Evolutionary conservation across 2,113 vertebrate genomes (phyloP).

Genomic region (Illadopsis cleaveri): DNA sequence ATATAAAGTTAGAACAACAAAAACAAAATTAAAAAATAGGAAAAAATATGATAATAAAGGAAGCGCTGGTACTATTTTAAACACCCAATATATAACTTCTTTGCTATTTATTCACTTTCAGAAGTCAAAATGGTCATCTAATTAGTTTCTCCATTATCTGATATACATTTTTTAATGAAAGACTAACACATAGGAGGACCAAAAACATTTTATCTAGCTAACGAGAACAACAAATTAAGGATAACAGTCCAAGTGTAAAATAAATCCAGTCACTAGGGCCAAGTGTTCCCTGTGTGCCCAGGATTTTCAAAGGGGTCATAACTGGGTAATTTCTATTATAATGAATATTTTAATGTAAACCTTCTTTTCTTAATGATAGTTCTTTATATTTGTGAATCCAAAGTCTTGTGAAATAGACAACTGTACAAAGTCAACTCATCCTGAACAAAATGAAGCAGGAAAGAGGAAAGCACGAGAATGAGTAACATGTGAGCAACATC

Average conservation of each 20-base stretch:
- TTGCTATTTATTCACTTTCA: not conserved
- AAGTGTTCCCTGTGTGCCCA: not conserved
- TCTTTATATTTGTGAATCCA: not conserved
- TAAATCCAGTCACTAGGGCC: not conserved
- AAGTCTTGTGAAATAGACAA: not conserved
- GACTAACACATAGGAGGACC: not conserved
- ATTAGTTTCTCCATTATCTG: not conserved
- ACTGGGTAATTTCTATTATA: not conserved
- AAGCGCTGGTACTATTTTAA: not conserved
- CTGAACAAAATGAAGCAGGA: not conserved
- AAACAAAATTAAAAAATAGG: accelerated
- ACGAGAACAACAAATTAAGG: not conserved
- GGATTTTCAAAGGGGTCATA: not conserved
- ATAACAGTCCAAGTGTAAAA: not conserved
- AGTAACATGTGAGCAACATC: slow-evolving; percentile 51
- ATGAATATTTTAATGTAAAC: not conserved
- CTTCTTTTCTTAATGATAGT: not conserved
- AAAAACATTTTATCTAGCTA: not conserved
- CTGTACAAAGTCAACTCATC: not conserved
- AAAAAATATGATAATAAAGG: not conserved
- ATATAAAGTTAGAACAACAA: not conserved
- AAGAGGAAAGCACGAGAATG: not conserved
- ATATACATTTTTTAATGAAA: not conserved
- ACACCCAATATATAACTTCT: not conserved
- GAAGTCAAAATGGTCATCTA: not conserved